A percentile compares a stretch with the other conserved stretches of the same genome.
Evolutionary conservation across 2,113 vertebrate species (phyloP).

Genomic region (Melierax canorus): DNA sequence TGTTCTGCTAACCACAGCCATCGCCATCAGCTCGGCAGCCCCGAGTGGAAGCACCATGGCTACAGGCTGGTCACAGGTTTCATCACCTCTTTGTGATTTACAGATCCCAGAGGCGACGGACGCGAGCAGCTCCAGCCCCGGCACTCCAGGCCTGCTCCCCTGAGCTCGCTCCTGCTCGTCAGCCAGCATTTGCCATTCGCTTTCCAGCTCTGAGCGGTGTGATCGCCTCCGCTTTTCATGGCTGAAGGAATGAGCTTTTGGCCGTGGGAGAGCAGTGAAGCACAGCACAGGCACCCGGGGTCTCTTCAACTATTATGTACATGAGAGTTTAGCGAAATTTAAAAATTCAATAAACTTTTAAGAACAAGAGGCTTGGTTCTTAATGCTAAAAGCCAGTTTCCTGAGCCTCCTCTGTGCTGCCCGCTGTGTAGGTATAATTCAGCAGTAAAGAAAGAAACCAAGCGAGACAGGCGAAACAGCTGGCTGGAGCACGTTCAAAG

Average conservation of each 20-base stretch:
- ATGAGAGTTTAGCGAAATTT: background rate
- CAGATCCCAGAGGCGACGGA: background rate
- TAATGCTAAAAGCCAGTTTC: background rate
- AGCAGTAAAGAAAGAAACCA: background rate
- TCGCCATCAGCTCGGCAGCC: background rate
- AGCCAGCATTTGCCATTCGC: accelerated
- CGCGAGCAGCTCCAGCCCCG: background rate
- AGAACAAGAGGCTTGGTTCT: accelerated
- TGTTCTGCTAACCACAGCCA: background rate
- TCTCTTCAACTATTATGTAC: accelerated
- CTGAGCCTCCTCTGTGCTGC: too few relatives aligned
- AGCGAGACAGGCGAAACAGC: accelerated
- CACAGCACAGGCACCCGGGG: too few relatives aligned
- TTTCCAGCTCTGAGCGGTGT: background rate
- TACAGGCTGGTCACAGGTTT: accelerated
- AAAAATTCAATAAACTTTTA: background rate
- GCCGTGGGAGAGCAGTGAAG: background rate
- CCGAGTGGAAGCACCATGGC: background rate
- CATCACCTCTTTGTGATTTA: background rate
- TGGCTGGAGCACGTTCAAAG: background rate
- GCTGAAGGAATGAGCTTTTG: background rate
- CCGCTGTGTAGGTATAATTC: too few relatives aligned
- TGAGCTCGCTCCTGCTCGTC: background rate
- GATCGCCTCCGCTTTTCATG: accelerated
- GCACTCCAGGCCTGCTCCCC: too few relatives aligned